Conservation (phyloP, 2,888 invertebrate genomes). For the Autographa pulchrina region DNA sequence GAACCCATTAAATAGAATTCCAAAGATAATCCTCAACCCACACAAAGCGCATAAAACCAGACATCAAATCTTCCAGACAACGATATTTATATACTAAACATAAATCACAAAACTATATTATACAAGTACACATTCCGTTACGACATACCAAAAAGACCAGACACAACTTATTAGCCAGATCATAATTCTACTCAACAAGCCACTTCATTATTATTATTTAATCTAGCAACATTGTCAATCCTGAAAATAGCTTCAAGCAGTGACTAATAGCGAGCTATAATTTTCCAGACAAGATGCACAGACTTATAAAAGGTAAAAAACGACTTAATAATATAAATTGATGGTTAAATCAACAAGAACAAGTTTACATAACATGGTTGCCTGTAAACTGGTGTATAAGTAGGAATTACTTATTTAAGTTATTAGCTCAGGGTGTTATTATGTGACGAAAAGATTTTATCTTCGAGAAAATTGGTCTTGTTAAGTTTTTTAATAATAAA, state of each 20-base stretch:
- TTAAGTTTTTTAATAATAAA: neutral
- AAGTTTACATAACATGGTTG: slow-evolving; percentile 22
- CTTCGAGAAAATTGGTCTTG: slow-evolving; percentile 1
- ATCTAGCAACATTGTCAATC: slow-evolving; percentile 58
- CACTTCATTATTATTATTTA: slow-evolving; percentile 53
- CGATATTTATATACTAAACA: slow-evolving; percentile 13
- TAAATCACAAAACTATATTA: neutral
- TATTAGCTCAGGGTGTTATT: slow-evolving; percentile 25
- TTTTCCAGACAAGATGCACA: slow-evolving; percentile 40
- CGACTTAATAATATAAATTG: slow-evolving; percentile 43
- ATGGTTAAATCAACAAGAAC: slow-evolving; percentile 44
- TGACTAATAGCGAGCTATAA: slow-evolving; percentile 54
- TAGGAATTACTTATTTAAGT: slow-evolving; percentile 41
- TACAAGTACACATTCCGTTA: slow-evolving; percentile 28
- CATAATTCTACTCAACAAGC: slow-evolving; percentile 56
- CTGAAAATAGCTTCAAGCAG: slow-evolving; percentile 46
- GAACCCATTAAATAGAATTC: neutral
- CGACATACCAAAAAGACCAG: slow-evolving; percentile 39
- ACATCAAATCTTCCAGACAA: neutral
- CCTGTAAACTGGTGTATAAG: slow-evolving; percentile 22
- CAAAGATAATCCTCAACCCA: neutral
- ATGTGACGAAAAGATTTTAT: slow-evolving; percentile 21
- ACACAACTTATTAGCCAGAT: slow-evolving; percentile 44
- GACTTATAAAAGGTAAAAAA: slow-evolving; percentile 34
- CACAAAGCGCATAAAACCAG: slow-evolving; percentile 3